A percentile compares a stretch with the other conserved stretches of the same genome.
These are phyloP conservation scores for Heliconius ismenius DNA, from an alignment of 2,888 invertebrate genomes.

Conservation along the genomic window DNA sequence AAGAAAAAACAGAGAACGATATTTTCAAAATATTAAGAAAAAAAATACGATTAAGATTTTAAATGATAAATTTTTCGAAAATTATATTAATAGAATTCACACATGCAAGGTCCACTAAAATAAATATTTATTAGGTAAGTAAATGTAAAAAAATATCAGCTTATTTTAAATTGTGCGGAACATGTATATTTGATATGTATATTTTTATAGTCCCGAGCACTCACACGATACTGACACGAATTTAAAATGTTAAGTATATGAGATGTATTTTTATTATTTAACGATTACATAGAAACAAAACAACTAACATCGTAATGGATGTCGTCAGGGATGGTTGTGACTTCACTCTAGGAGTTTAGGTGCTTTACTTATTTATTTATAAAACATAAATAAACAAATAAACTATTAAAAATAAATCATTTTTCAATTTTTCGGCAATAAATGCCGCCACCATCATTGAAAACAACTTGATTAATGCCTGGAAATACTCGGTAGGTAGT, in stretches of 20 bases:
- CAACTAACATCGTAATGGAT: not conserved
- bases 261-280: conserved; percentile 32
- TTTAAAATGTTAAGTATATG: conserved; percentile 33
- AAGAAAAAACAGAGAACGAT: no score
- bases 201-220: conserved; percentile 30
- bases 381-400: no score
- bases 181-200: conserved; percentile 20
- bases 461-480: not conserved
- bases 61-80: no score
- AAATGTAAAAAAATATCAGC: no score
- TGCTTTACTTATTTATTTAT: no score
- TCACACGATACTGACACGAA: conserved; percentile 36
- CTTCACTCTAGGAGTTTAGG: not conserved
- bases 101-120: not conserved
- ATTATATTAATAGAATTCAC: no score
- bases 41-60: no score
- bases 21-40: no score
- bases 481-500: not conserved
- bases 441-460: not conserved
- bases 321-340: not conserved
- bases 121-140: not conserved
- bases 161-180: conserved; percentile 2
- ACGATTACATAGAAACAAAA: conserved; percentile 3
- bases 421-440: not conserved
- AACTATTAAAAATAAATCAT: not conserved